Base-by-base conservation (phyloP, 2,888 invertebrate species). In the Drosophila putrida region DNA sequence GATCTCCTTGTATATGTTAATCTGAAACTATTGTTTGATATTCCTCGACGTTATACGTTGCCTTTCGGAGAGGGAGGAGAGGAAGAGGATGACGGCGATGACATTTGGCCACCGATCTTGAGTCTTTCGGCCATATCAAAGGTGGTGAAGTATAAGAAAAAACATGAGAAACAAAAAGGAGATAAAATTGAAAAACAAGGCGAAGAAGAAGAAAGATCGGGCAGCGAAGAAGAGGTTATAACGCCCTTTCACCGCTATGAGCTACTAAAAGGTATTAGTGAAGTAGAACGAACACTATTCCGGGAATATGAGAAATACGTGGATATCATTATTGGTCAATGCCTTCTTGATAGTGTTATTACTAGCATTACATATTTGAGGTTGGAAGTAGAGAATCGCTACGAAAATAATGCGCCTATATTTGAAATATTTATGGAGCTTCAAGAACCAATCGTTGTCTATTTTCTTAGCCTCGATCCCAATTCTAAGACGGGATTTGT, bases 401-500 rank as follows among this genome's bases (percentile, higher is more conserved):
- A 80, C 44, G 90, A 90, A 33, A 76, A 86, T 35, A 85, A 91
- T 69, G 65, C 90, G 2, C 96, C 98, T 0, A 94, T 98, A 39
- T 95, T 97, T 92, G 96, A 97, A 92, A 94, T 97, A 2, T 92
- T 94, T 50, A 94, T 97, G 81, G 95, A 96, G 85, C 93, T 98
- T 4, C 94, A 94, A 74, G 95, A 95, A 74, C 95, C 96, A 33
- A 94, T 95, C 59, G 95, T 98, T 67, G 93, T 94, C 51, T 97
- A 96, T 90, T 93, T 94, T 27, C 97, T 97, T 0, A 95, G 95
- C 82, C 90, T 94, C 0, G 94, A 90, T 54, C 59, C 63, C 0
- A 54, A 35, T 2, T 83, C 85, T 0, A 72, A 64, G 6, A 36
- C 94, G 43, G 96, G 96, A 8, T 95, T 98, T 73, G 94, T 95